Evolutionary conservation across 1,140 invertebrate species (phyloP).

Genomic region (Palaemon carinicauda): DNA sequence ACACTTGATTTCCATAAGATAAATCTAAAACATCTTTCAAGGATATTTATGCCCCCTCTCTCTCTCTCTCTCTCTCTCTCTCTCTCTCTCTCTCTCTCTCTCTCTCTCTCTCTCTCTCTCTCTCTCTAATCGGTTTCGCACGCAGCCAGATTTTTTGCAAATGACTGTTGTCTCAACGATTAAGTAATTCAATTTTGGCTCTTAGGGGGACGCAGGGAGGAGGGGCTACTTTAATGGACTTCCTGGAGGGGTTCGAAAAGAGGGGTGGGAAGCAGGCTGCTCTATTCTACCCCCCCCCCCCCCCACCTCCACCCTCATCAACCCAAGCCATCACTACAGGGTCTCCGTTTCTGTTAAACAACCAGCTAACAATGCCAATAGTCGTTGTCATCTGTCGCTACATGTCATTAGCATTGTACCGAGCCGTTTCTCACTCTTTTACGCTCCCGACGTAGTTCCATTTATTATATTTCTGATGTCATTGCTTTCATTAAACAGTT

Average conservation of each 20-base stretch:
- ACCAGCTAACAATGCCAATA: too few relatives aligned
- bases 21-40: background rate
- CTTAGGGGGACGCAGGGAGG: background rate
- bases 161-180: conserved; percentile 50
- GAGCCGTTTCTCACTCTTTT: background rate
- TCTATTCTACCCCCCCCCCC: too few relatives aligned
- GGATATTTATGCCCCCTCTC: background rate
- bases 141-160: conserved; percentile 46
- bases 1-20: background rate
- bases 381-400: background rate
- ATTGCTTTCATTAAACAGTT: too few relatives aligned
- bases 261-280: too few relatives aligned
- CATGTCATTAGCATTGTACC: background rate
- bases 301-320: too few relatives aligned
- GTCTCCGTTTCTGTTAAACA: too few relatives aligned
- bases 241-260: conserved; percentile 22
- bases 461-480: too few relatives aligned
- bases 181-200: conserved; percentile 54
- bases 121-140: conserved; percentile 6
- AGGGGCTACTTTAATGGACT: conserved; percentile 44
- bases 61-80: background rate
- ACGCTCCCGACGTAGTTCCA: too few relatives aligned
- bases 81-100: background rate
- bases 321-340: too few relatives aligned
- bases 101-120: conserved; percentile 17